Conservation (phyloP, 2,888 invertebrate species). For the Lacanobia oleracea region DNA sequence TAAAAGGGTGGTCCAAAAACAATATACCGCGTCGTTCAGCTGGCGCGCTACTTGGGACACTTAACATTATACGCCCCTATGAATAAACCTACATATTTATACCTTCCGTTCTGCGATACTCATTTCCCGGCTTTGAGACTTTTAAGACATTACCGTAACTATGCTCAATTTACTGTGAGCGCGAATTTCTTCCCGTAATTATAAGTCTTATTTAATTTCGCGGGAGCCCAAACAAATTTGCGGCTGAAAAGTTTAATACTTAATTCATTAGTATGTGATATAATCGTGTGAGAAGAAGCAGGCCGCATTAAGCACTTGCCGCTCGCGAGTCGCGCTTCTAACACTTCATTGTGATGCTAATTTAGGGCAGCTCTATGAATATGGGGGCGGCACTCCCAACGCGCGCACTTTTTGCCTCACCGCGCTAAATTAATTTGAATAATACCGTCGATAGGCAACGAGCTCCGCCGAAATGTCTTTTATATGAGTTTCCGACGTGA, state of each 20-base stretch:
- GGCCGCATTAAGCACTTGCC: slow-evolving; percentile 86
- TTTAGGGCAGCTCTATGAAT: slow-evolving; percentile 89
- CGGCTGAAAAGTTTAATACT: slow-evolving; percentile 83
- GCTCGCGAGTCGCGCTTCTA: slow-evolving; percentile 83
- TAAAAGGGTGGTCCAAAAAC: slow-evolving; percentile 89
- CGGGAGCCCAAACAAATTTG: slow-evolving; percentile 82
- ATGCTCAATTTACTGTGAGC: slow-evolving; percentile 44
- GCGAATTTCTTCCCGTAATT: slow-evolving; percentile 70
- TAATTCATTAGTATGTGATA: slow-evolving; percentile 87
- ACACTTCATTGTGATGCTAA: slow-evolving; percentile 90
- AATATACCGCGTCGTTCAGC: slow-evolving; percentile 85
- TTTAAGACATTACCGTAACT: slow-evolving; percentile 60
- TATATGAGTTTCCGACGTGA: slow-evolving; percentile 86
- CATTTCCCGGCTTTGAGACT: slow-evolving; percentile 53
- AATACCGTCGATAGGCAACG: slow-evolving; percentile 88
- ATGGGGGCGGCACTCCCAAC: slow-evolving; percentile 84
- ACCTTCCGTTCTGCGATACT: slow-evolving; percentile 63
- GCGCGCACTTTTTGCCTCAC: slow-evolving; percentile 88
- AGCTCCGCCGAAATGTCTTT: slow-evolving; percentile 86
- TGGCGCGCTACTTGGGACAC: slow-evolving; percentile 77
- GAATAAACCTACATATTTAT: slow-evolving; percentile 74
- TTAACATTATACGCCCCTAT: slow-evolving; percentile 81
- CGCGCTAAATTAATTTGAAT: slow-evolving; percentile 90
- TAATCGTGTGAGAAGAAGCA: slow-evolving; percentile 85
- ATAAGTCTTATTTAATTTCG: slow-evolving; percentile 73